Evolutionary conservation across 2,113 vertebrate genomes (phyloP).

Genomic region (Mormyrus iriodes): DNA sequence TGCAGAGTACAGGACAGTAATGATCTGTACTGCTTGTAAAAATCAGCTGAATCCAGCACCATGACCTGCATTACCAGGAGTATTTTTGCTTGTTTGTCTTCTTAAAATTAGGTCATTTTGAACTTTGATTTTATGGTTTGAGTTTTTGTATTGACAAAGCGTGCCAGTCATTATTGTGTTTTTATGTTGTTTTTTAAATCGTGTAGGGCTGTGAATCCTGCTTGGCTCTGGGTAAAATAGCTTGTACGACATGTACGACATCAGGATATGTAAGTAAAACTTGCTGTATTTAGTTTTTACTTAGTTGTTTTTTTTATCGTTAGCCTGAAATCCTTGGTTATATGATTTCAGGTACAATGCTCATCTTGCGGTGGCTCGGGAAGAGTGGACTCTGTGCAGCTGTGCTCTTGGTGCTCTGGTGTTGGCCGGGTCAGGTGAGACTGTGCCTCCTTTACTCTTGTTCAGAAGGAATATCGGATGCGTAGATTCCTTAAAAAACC

Average conservation of each 20-base stretch:
- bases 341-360: conserved; percentile 35
- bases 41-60: not conserved
- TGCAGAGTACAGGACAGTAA: not conserved
- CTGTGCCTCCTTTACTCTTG: not conserved
- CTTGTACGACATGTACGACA: conserved; percentile 32
- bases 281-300: not conserved
- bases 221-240: conserved; percentile 30
- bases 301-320: not conserved
- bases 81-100: not conserved
- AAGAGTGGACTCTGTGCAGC: not conserved
- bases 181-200: not conserved
- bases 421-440: conserved; percentile 30
- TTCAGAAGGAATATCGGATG: not conserved
- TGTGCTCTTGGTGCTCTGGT: conserved; percentile 29
- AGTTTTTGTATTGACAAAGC: not conserved
- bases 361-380: conserved; percentile 34
- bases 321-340: not conserved
- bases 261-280: conserved; percentile 38
- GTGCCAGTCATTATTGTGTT: not conserved
- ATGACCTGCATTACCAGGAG: not conserved
- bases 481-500: not conserved
- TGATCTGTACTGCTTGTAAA: not conserved
- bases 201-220: conserved; percentile 37
- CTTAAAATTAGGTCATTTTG: not conserved
- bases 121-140: not conserved